Percentiles rank a stretch among this genome's conserved stretches.
Conservation (phyloP, 2,113 vertebrate genomes). For the Chinchilla lanigera region DNA sequence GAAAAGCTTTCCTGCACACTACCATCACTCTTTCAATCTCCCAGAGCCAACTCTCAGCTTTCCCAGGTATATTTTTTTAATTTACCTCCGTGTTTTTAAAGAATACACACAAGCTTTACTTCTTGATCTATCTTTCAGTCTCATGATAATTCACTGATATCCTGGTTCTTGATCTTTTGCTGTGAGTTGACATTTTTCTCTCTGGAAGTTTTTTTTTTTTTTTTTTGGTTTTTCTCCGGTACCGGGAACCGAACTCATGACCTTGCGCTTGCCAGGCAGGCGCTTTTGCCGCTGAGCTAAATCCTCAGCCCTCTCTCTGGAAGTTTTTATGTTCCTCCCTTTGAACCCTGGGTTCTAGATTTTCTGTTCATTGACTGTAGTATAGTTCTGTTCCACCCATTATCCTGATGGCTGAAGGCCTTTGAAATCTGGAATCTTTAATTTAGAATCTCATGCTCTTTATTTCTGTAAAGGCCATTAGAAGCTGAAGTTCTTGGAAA, state of each 20-base stretch:
- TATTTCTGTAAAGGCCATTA: not conserved
- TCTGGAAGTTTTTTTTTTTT: not conserved
- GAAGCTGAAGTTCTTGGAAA: not conserved
- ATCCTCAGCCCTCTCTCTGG: no score
- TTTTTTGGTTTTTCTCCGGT: no score
- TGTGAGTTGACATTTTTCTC: not conserved
- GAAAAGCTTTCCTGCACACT: not conserved
- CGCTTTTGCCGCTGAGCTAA: no score
- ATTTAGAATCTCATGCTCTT: not conserved
- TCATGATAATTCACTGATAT: not conserved
- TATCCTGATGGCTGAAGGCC: not conserved
- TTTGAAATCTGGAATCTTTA: not conserved
- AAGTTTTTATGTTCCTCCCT: not conserved
- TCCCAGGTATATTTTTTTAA: not conserved
- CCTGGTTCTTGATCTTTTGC: not conserved
- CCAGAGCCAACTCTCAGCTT: not conserved
- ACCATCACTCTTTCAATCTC: not conserved
- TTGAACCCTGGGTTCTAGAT: not conserved
- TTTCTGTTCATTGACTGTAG: not conserved
- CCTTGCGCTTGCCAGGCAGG: no score
- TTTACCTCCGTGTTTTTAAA: not conserved
- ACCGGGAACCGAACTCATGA: no score
- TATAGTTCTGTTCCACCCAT: not conserved
- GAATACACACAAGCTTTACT: not conserved
- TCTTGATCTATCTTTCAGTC: not conserved